Evolutionary conservation across 2,888 invertebrate genomes (phyloP).

Genomic region (Linnaemya vulpina): DNA sequence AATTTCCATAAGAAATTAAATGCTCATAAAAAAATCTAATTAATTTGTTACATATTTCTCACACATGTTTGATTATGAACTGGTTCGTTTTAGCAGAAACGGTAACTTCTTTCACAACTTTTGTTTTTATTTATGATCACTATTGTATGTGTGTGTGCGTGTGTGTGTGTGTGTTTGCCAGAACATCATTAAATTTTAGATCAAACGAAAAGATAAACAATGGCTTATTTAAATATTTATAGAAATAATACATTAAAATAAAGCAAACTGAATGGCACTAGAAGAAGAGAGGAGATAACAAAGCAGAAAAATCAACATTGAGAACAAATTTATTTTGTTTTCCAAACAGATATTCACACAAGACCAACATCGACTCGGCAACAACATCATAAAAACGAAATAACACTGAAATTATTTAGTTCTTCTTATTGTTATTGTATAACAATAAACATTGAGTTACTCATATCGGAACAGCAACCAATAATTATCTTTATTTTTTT

Average conservation of each 20-base stretch:
- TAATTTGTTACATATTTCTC: slow-evolving; percentile 56
- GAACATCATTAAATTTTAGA: slow-evolving; percentile 42
- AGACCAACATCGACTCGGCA: slow-evolving; percentile 6
- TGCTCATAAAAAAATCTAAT: slow-evolving; percentile 12
- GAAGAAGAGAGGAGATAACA: slow-evolving; percentile 22
- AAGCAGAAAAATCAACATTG: slow-evolving; percentile 49
- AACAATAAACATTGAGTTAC: slow-evolving; percentile 30
- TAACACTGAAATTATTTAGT: slow-evolving; percentile 7
- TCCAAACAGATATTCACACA: neutral
- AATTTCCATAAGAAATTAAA: slow-evolving; percentile 17
- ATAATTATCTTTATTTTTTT: neutral
- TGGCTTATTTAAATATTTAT: slow-evolving; percentile 63
- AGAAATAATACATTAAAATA: slow-evolving; percentile 22
- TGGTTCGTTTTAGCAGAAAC: slow-evolving; percentile 23
- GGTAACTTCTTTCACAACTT: slow-evolving; percentile 1
- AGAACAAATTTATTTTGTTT: slow-evolving; percentile 1
- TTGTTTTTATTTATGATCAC: slow-evolving; percentile 4
- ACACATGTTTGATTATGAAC: slow-evolving; percentile 36
- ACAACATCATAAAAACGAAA: neutral
- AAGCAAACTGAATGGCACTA: neutral
- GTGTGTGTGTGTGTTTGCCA: slow-evolving; percentile 5
- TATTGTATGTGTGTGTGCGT: neutral
- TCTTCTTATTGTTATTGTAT: slow-evolving; percentile 23
- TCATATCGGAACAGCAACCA: neutral
- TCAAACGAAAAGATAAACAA: slow-evolving; percentile 60